Evolutionary conservation across 2,797 vertebrate genomes (phyloP), one percentile per base, ranked within the genome.

Genomic region (Mormyrops boulengeri): DNA sequence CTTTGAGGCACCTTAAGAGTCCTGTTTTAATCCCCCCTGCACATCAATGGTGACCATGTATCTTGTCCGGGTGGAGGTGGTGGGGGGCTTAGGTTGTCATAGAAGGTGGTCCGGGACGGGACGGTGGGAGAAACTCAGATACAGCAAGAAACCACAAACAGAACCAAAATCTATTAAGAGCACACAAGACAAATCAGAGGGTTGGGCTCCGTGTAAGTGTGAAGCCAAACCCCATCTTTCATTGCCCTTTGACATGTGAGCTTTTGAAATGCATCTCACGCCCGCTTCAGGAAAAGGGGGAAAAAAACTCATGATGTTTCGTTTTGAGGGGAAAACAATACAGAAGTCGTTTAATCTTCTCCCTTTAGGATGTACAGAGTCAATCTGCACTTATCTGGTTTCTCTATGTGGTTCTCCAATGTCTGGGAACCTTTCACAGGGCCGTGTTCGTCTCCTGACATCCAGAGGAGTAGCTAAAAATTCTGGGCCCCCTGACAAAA

Each of bases 151-250:
- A 96, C 95, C 96, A 95, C 96, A 96, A 96, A 97, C 96, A 96
- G 95, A 92, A 94, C 94, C 94, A 94, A 95, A 96, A 96, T 96
- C 96, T 96, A 94, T 96, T 96, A 95, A 96, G 96, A 96, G 94
- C 95, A 96, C 94, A 91, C 92, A 91, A 94, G 94, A 94, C 95
- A 95, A 96, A 96, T 96, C 95, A 96, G 96, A 94, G 96, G 95
- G 96, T 95, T 96, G 95, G 93, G 94, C 94, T 95, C 96, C 89
- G 92, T 90, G 90, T 89, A 85, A 57, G 26, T 92, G 93, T 38
- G 92, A 95, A 95, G 95, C 95, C 96, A 95, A 96, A 95, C 96
- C 96, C 96, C 95, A 96, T 96, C 95, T 95, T 96, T 96, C 95
- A 96, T 96, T 96, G 96, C 96, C 96, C 95, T 95, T 95, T 95